A percentile compares a stretch with the other conserved stretches of the same genome.
Conservation (phyloP, 2,113 vertebrate genomes). For the Recurvirostra avosetta region DNA sequence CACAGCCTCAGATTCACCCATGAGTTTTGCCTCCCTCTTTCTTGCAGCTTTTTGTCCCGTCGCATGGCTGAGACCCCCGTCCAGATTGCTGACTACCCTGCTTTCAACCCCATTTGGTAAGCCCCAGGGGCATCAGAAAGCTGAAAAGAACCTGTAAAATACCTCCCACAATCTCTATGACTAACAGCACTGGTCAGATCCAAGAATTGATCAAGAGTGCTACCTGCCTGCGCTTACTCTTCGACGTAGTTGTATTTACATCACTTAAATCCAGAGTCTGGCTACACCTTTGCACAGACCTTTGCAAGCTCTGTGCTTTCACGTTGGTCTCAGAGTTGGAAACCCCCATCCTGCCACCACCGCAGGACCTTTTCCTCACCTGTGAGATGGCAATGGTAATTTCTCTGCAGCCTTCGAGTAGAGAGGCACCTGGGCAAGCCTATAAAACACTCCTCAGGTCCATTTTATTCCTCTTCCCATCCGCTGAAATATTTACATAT, state of each 20-base stretch:
- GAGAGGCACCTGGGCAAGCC: neutral
- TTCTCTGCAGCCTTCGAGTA: neutral
- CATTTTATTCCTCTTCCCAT: neutral
- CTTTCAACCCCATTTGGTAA: neutral
- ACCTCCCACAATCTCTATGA: neutral
- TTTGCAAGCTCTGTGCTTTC: neutral
- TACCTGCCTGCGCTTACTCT: neutral
- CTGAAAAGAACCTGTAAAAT: neutral
- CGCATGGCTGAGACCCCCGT: neutral
- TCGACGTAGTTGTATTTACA: neutral
- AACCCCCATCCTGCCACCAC: neutral
- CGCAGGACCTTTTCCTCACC: neutral
- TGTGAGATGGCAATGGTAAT: neutral
- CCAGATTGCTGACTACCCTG: neutral
- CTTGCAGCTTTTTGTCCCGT: neutral
- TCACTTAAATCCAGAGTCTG: neutral
- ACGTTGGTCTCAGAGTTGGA: neutral
- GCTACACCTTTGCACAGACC: neutral
- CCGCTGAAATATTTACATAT: neutral
- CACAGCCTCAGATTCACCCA: neutral
- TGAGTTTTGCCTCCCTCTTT: neutral
- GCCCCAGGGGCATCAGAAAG: neutral
- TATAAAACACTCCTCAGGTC: neutral
- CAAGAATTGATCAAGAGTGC: neutral
- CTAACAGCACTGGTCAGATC: neutral